Evolutionary conservation across 2,113 vertebrate genomes (phyloP), one percentile per base, ranked within the genome.

Genomic region (Megalops atlanticus): DNA sequence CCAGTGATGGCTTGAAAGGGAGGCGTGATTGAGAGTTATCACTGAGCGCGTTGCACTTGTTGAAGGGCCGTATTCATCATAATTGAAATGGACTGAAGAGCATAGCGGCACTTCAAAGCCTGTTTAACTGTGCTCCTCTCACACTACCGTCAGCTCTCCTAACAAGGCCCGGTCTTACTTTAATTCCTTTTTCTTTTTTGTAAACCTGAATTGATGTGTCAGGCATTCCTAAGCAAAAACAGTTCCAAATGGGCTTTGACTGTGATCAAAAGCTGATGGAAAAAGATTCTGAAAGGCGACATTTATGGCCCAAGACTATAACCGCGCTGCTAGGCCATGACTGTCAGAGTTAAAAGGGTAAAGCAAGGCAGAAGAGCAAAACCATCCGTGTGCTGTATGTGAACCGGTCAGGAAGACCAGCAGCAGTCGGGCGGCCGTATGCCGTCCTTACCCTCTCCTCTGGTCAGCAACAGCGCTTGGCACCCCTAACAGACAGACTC

Each of bases 61-160:
- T 33, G 69, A 71, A 71, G 27, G n/a, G 33, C 72, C 24, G 7
- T 2, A 27, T 33, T 76, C 74, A 18, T 16, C 54, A 27, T 76
- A 76, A 76, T 33, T n/a, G 39, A n/a, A 75, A 75, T 31, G 74
- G 74, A 75, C 39, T n/a, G 74, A 47, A 76, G 74, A 76, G 74
- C 5, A 31, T 47, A 31, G n/a, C 74, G 12, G 74, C 40, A 43
- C 74, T 47, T 76, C 74, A 76, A 76, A 76, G n/a, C 40, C 14
- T 27, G 40, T 33, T 76, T 76, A 45, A 45, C 74, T 76, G n/a
- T 8, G 41, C 76, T 39, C 47, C 7, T 15, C 49, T 58, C 33
- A 24, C 49, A n/a, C 15, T 36, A 39, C 31, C 69, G 1, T 18
- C 69, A 33, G 2, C 14, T 33, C 35, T 33, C 7, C 43, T 45